Evolutionary conservation across 2,797 vertebrate genomes (phyloP), one percentile per base, ranked within the genome.

Genomic region (Rachycentron canadum): DNA sequence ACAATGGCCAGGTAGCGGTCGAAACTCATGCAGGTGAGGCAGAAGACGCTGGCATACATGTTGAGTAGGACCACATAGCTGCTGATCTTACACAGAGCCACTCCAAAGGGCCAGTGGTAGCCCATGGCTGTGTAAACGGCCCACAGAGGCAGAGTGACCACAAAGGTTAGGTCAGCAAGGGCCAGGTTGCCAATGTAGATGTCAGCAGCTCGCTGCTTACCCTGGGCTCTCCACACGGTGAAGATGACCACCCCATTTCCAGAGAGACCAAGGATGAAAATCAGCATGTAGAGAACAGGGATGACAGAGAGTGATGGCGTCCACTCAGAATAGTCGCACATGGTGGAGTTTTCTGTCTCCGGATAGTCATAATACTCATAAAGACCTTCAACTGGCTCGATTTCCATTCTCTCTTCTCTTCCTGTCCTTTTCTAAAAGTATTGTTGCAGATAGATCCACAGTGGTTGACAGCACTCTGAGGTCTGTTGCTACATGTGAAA

Each of bases 41-140:
- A 97, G 93, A 97, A 98, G 89, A 97, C 96, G 12, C 97, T 97
- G 90, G 97, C 96, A 19, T 97, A 98, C 97, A 97, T 97, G 94
- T 97, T 97, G 79, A 98, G 96, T 78, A 97, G 94, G 66, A 97
- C 95, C 84, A 97, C 78, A 38, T 95, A 97, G 86, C 97, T 97
- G 93, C 97, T 97, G 85, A 97, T 89, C 92, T 97, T 97, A 82
- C 97, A 98, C 67, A 98, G 95, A 4, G 94, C 92, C 75, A 95
- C 92, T 8, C 97, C 97, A 53, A 98, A 96, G n/a, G 96, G 94
- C 97, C 97, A 98, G 90, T 97, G 94, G 95, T 97, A 97, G 71
- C 94, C 94, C 90, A 96, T 94, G 7, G 95, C 97, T 1, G 97
- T 95, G 94, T 97, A 97, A n/a, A 97, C 96, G 0, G 97, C 97